Base-by-base conservation (phyloP, 2,797 vertebrate genomes). In the Amblyopsis hoosieri region DNA sequence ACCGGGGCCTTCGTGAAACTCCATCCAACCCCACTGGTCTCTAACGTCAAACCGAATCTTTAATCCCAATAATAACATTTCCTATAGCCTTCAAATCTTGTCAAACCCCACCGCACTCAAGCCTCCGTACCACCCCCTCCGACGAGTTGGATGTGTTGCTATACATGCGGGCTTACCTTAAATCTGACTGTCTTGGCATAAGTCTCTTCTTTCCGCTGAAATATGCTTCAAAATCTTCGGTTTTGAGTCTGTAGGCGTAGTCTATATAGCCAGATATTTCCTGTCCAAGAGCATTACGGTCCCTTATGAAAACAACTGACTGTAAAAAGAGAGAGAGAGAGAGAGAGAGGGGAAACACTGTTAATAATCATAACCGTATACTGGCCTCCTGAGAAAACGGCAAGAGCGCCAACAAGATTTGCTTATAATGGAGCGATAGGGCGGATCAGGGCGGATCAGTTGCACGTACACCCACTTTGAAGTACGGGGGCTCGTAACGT, bases 201-300 rank as follows among this genome's bases (percentile, higher is more conserved):
- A 97, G 89, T 66, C 75, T 93, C 82, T 88, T 95, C 84, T 94
- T 95, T 67, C 93, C 92, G 12, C 15, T 93, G 86, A 96, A 96
- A 84, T 93, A 95, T 46, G 85, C 80, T 85, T 95, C 91, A 80
- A 96, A 97, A 78, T 96, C 94, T 79, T 95, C 92, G 12, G 64
- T 87, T 75, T 91, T 91, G 61, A 97, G 92, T 77, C 95, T 93
- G 85, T 95, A 92, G 72, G 94, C 88, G 67, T 93, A 96, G 91
- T 97, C 94, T 47, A 96, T 95, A 84, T 96, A 96, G 17, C 93
- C 95, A 69, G 95, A 96, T 67, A 97, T 88, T 88, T 96, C 94
- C 79, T 96, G 94, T 74, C 89, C 90, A 72, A 54, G 81, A 60
- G 89, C 73, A 88, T 94, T 95, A 78, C 60, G 88, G 85, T 95